Conservation (phyloP, 1,140 invertebrate genomes). For the Bombus impatiens region DNA sequence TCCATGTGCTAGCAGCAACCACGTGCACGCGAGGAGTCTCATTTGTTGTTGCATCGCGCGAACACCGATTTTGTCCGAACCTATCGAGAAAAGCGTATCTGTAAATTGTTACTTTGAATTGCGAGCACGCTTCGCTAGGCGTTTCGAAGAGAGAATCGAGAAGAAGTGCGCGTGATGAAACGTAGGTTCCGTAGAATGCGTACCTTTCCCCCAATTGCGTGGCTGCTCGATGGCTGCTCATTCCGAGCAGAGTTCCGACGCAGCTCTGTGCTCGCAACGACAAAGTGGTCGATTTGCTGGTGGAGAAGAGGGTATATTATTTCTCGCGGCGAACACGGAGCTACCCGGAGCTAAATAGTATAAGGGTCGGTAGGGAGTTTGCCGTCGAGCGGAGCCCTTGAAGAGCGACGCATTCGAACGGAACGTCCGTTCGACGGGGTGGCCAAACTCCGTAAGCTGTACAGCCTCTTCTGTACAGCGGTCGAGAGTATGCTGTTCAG, state of each 20-base stretch:
- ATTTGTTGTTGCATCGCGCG: no score
- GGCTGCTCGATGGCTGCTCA: background rate
- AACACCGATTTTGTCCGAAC: no score
- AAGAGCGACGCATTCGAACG: background rate
- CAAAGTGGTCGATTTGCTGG: background rate
- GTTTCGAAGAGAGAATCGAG: no score
- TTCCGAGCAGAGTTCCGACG: background rate
- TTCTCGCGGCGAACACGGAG: background rate
- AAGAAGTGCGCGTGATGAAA: background rate
- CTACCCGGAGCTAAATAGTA: background rate
- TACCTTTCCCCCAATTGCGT: background rate
- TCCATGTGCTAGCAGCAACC: no score
- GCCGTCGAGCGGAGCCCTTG: background rate
- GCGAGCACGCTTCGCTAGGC: background rate
- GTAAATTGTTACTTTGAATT: background rate
- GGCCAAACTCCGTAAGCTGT: background rate
- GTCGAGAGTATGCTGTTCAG: conserved; percentile 59
- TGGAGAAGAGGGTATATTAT: background rate
- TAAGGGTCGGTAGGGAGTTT: background rate
- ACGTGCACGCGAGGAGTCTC: no score
- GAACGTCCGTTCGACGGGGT: background rate
- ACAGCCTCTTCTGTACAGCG: conserved; percentile 18
- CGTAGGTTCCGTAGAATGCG: background rate
- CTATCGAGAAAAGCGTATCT: background rate
- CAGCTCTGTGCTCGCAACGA: background rate